Evolutionary conservation across 1,140 invertebrate species (phyloP), one percentile per base, ranked within the genome.

Genomic region (Anastrepha ludens): DNA sequence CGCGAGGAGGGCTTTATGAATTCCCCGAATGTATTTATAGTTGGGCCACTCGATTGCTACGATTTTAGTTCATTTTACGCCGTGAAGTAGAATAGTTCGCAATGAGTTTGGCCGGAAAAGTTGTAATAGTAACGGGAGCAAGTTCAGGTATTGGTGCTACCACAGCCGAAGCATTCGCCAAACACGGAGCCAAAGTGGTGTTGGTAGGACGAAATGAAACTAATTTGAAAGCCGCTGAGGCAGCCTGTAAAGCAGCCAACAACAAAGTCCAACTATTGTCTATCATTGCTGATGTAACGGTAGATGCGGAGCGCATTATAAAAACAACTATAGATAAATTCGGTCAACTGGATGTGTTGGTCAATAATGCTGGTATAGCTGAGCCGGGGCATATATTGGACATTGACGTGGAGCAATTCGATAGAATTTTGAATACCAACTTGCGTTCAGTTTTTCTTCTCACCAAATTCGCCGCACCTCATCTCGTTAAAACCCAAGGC

Each of bases 131-230:
- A 86, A 96, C 96, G 2, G 97, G 97, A 81, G 97, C 97, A 1
- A 97, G 97, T 93, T 97, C 97, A 44, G 97, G 97, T 2, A 98
- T 98, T 89, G 97, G 97, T 86, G 95, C 96, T 65, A 96, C 95
- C 15, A 96, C 97, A n/a, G 97, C 97, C 1, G 88, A 96, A 62
- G 94, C 96, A 85, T 96, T 98, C 89, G 95, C 97, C 3, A 94
- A 95, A 89, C 92, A 96, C 20, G 96, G 96, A 58, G 97, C 97
- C 4, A 94, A 89, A 15, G 88, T 96, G 39, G 94, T 94, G 1
- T 67, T 98, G 2, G 96, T 95, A 39, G 97, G 97, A 65, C 94
- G 97, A 86, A 97, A 98, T 92, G 89, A 93, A 74, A 93, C 94
- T 15, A 96, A 96, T 91, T 93, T 97, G 41, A 90, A 95, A 78